Evolutionary conservation across 2,888 invertebrate genomes (phyloP).

Genomic region (Nemurella pictetii): DNA sequence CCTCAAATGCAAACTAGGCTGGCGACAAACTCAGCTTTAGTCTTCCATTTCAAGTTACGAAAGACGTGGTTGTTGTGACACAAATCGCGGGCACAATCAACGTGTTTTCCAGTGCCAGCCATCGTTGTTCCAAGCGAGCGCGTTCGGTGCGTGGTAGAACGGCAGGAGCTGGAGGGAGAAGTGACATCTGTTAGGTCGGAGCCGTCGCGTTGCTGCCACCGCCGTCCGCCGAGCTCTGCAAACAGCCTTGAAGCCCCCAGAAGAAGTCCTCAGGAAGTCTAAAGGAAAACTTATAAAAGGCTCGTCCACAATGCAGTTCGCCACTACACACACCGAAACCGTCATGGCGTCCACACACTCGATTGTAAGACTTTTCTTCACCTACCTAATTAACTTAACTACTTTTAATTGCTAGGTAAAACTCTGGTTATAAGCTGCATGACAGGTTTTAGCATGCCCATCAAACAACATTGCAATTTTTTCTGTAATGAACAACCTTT

Average conservation of each 20-base stretch:
- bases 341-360: conserved; percentile 18
- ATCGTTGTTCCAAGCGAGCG: not conserved
- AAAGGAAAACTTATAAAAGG: conserved; percentile 16
- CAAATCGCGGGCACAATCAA: not conserved
- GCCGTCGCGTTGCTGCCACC: not conserved
- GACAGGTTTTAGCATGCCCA: not conserved
- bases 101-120: not conserved
- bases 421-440: not conserved
- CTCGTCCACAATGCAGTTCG: conserved; percentile 20
- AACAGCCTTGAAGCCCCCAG: conserved; percentile 20
- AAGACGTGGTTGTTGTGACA: not conserved
- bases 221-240: not conserved
- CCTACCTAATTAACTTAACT: conserved; percentile 17
- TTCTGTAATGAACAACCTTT: not conserved
- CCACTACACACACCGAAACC: not conserved
- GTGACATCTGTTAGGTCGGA: not conserved
- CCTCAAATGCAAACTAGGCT: not conserved
- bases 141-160: too few species aligned
- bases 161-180: not conserved
- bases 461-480: not conserved
- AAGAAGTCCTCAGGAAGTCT: conserved; percentile 14
- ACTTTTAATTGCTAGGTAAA: not conserved
- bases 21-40: not conserved
- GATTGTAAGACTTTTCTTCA: not conserved
- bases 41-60: too few species aligned